Base-by-base conservation (phyloP, 2,113 vertebrate genomes). In the Neotoma lepida region DNA sequence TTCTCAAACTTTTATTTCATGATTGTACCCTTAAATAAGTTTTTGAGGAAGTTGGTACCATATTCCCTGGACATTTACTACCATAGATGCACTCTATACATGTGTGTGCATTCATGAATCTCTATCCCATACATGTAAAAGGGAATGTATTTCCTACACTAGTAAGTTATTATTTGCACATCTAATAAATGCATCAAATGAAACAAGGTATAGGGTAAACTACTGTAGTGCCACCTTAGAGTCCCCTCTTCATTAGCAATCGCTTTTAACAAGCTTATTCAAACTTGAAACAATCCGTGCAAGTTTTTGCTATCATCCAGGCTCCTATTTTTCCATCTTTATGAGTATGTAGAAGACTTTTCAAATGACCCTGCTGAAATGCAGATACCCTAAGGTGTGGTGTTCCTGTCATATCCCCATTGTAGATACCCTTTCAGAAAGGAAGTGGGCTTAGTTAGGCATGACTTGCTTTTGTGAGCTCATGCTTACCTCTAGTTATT, bases 391-490 rank as follows among this genome's bases (percentile, higher is more conserved):
- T 91, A 82, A 26, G 14, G 28, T 88, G 28, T 49, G 18, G 26
- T 90, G 78, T 71, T 86, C 76, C 63, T 71, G 39, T 90, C 64
- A 90, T 76, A 35, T 64, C 61, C 58, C 10, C 51, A 71, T 90
- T 94, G 33, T 74, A 90, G 87, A 86, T 95, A 85, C 33, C 18
- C 12, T 93, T 95, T 96, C 58, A 51, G 78, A 89, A 88, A 94
- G 91, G 95, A 96, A 95, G 91, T 96, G 91, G 63, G 51, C 39
- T 95, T 95, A 96, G 78, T 96, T 92, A 94, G 70, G 73, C 95
- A 80, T 96, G 93, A 94, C 89, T 95, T 94, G 93, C 73, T 94
- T 93, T 93, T 93, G 84, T 68, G 91, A 96, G 74, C 18, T 91
- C 89, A 94, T 76, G 91, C 91, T 96, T 97, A 95, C 39, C 78